Base-by-base conservation (phyloP, 53 echinoderm and acorn worm genomes). In the Echinometra lucunter region DNA sequence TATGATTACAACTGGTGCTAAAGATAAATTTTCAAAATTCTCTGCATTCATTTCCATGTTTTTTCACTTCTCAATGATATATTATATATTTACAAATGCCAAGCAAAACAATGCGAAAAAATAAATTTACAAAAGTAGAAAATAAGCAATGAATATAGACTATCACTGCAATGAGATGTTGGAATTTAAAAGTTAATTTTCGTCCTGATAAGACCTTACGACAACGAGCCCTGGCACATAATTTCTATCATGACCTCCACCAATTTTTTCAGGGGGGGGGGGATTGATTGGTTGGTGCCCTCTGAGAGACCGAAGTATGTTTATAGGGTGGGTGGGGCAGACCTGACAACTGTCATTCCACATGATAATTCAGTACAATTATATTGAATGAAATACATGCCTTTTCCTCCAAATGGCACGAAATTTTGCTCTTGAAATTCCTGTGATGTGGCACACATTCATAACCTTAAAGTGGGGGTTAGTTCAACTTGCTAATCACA, bases 41-140 rank as follows among this genome's bases (percentile, higher is more conserved):
- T 89, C 60, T 89, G 58, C 37, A 89, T 89, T 89, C n/a, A 15
- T 30, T 19, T 88, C 25, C 44, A 88, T 55, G 88, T 55, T 32
- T n/a, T n/a, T n/a, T n/a, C n/a, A n/a, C n/a, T n/a, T 63, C 10
- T 85, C 85, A 85, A 49, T 89, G 89, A 89, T 89, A 89, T 89
- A 89, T 89, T 58, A 89, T 89, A 89, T 89, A 89, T 89, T 89
- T 89, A 89, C 89, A 89, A 58, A 60, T 58, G 58, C 89, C 32
- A 37, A 58, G 40, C 89, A 60, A 89, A 58, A 89, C 60, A 89
- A 85, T 57, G 60, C 60, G 89, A 89, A 89, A 89, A 60, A 37
- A 89, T 58, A 89, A 88, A 89, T 89, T 60, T 89, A 89, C 89
- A 89, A 89, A 58, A 58, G 40, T 40, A 89, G 89, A 89, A n/a